Percentiles rank a stretch among this genome's conserved stretches.
Evolutionary conservation across 2,888 invertebrate species (phyloP).

Genomic region (Eueremaeus valkanovi): DNA sequence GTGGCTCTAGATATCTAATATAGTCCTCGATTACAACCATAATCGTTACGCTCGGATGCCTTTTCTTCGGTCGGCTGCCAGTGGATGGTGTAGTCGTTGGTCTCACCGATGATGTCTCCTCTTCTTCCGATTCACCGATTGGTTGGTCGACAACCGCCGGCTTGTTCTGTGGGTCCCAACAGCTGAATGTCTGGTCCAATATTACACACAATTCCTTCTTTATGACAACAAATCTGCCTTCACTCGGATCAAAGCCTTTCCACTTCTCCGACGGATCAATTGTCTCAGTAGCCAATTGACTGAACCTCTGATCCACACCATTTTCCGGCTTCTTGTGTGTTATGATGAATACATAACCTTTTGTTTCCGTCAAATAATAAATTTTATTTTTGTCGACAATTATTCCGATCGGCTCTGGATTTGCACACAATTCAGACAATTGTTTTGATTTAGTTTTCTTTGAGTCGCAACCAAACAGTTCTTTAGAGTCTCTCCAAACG

Average conservation of each 20-base stretch:
- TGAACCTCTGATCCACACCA: not conserved
- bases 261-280: not conserved
- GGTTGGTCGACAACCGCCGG: not conserved
- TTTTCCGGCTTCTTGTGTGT: not conserved
- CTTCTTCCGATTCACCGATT: not conserved
- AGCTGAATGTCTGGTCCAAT: not conserved
- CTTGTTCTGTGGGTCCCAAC: not conserved
- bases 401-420: not conserved
- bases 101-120: not conserved
- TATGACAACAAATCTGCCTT: not conserved
- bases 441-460: not conserved
- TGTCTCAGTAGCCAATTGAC: not conserved
- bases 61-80: not conserved
- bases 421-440: not conserved
- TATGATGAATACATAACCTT: not conserved
- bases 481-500: slow-evolving; percentile 15
- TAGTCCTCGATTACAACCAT: not conserved
- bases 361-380: not conserved
- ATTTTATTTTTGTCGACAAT: not conserved
- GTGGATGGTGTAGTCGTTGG: not conserved
- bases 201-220: not conserved
- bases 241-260: not conserved
- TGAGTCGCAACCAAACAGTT: not conserved
- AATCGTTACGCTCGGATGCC: too few relatives aligned
- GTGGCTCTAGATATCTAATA: not conserved